A percentile compares a stretch with the other conserved stretches of the same genome.
phyloP scores from a whole-genome alignment of 2,113 vertebrate species.

The Gadus chalcogrammus region DNA sequence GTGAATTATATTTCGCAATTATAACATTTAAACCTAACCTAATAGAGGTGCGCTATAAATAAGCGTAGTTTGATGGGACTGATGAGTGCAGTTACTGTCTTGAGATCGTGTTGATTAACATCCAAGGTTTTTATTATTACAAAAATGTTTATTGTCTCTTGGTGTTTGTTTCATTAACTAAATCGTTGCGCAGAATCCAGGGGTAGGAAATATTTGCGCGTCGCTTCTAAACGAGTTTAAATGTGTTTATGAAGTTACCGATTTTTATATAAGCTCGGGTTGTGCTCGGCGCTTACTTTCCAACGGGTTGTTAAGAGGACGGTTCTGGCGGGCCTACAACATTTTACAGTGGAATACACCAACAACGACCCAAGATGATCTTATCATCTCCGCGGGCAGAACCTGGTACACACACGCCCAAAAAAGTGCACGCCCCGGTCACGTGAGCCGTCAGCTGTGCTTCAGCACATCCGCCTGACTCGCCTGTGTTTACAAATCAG shows the following conservation, averaged over 20 bases:
- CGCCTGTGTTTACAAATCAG: conserved; percentile 66
- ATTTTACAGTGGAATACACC: too few species aligned
- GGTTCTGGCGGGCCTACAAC: too few species aligned
- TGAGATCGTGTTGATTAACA: conserved; percentile 43
- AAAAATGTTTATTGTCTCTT: conserved; percentile 5
- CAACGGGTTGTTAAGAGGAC: too few species aligned
- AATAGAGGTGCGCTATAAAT: conserved; percentile 6
- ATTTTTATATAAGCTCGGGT: background rate
- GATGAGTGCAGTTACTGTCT: conserved; percentile 33
- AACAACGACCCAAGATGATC: too few species aligned
- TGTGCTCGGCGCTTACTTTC: too few species aligned
- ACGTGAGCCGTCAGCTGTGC: conserved; percentile 65
- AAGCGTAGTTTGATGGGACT: conserved; percentile 45
- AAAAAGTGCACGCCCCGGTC: conserved; percentile 13
- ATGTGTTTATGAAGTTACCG: background rate
- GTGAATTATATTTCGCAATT: conserved; percentile 6
- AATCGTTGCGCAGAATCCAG: background rate
- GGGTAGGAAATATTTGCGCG: background rate
- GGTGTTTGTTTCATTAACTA: background rate
- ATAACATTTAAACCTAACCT: background rate
- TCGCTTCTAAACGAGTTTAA: background rate
- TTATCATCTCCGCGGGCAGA: too few species aligned
- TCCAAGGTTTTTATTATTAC: conserved; percentile 23
- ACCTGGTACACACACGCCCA: too few species aligned
- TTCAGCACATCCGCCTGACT: conserved; percentile 53